phyloP scores from a whole-genome alignment of 2,888 invertebrate genomes.

The Pteria penguin region DNA sequence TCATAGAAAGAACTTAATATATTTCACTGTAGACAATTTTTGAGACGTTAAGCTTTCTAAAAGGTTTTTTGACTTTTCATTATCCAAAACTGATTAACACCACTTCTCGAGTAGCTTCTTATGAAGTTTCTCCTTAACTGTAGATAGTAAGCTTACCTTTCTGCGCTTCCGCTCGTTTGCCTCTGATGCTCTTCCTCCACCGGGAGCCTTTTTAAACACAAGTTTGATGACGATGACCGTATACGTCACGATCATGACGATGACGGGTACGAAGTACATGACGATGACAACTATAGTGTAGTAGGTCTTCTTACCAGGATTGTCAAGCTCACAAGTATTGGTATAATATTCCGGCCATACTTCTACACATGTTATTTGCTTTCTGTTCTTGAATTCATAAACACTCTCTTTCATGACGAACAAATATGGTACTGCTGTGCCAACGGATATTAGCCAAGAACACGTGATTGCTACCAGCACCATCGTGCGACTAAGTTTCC shows the following conservation, averaged over 20 bases:
- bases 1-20: too few species aligned
- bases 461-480: constrained; percentile 52
- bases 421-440: constrained; percentile 68
- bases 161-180: constrained; percentile 61
- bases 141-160: constrained; percentile 55
- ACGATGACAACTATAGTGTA: constrained; percentile 65
- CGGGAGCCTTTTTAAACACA: constrained; percentile 59
- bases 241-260: constrained; percentile 70
- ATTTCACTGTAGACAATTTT: too few species aligned
- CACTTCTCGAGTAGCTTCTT: not conserved
- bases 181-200: constrained; percentile 44
- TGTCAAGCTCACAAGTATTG: constrained; percentile 39
- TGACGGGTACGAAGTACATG: constrained; percentile 72
- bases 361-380: constrained; percentile 70
- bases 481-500: constrained; percentile 50
- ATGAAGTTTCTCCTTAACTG: not conserved
- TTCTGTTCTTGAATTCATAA: constrained; percentile 61
- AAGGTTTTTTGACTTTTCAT: not conserved
- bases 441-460: constrained; percentile 63
- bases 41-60: too few species aligned
- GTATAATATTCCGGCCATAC: constrained; percentile 65
- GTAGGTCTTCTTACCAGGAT: constrained; percentile 56
- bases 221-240: constrained; percentile 62
- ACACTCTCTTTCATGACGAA: constrained; percentile 53
- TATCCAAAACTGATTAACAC: not conserved